Evolutionary conservation across 2,888 invertebrate genomes (phyloP).

Genomic region (Tubiluchus corallicola): DNA sequence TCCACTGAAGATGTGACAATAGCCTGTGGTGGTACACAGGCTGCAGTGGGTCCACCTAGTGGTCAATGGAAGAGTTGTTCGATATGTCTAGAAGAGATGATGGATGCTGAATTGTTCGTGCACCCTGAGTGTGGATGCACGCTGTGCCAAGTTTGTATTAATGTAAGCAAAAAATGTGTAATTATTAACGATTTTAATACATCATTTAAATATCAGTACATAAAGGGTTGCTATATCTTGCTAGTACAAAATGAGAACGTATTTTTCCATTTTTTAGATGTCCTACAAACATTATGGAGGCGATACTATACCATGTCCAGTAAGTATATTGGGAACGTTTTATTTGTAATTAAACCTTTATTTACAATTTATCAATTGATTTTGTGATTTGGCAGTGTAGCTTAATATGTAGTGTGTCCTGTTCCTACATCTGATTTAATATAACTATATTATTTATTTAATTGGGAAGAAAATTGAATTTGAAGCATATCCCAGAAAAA

Average conservation of each 20-base stretch:
- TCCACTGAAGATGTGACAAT: constrained; percentile 8
- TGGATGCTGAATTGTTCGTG: constrained; percentile 34
- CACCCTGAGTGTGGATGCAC: constrained; percentile 39
- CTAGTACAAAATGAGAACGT: no score
- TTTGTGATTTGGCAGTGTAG: no score
- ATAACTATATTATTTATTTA: no score
- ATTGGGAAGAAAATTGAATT: no score
- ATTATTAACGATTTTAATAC: neutral
- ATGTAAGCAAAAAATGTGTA: constrained; percentile 28
- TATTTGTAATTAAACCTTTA: no score
- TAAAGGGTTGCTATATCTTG: no score
- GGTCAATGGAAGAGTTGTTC: constrained; percentile 32
- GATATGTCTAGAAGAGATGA: constrained; percentile 41
- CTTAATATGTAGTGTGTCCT: no score
- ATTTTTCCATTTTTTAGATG: constrained; percentile 27
- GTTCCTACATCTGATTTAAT: no score
- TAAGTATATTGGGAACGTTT: no score
- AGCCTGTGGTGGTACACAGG: constrained; percentile 32
- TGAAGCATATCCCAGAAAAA: no score
- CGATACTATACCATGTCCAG: constrained; percentile 30
- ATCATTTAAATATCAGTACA: no score
- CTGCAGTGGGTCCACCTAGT: constrained; percentile 27
- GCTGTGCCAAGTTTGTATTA: constrained; percentile 39
- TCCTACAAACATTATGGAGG: constrained; percentile 28
- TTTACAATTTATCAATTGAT: no score